Evolutionary conservation across 1,140 invertebrate genomes (phyloP).

Genomic region (Nautilus pompilius): DNA sequence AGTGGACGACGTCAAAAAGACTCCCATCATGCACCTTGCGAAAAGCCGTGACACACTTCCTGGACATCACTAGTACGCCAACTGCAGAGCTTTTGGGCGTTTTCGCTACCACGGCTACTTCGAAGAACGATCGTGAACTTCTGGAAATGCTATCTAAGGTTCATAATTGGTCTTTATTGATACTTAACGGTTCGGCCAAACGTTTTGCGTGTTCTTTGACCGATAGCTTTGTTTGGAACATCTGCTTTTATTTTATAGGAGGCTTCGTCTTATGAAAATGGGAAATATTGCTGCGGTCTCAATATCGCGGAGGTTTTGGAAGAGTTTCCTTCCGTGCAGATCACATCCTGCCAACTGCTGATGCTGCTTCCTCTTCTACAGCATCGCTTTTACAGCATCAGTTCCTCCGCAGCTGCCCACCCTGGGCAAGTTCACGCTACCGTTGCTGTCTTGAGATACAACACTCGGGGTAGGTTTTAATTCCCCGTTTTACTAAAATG

Average conservation of each 20-base stretch:
- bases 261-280: slow-evolving; percentile 75
- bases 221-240: too few species aligned
- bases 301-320: slow-evolving; percentile 80
- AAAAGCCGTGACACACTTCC: slow-evolving; percentile 73
- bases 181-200: too few species aligned
- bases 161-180: too few species aligned
- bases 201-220: too few species aligned
- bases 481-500: too few species aligned
- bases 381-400: slow-evolving; percentile 89
- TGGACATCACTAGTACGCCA: slow-evolving; percentile 87
- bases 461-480: slow-evolving; percentile 67
- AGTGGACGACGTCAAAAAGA: slow-evolving; percentile 31
- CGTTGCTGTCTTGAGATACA: slow-evolving; percentile 83
- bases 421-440: slow-evolving; percentile 77
- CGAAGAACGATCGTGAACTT: neutral
- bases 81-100: slow-evolving; percentile 78
- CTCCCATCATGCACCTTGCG: slow-evolving; percentile 72
- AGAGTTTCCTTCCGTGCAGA: slow-evolving; percentile 78
- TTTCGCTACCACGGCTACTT: slow-evolving; percentile 62
- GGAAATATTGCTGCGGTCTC: slow-evolving; percentile 80
- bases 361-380: slow-evolving; percentile 81
- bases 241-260: neutral
- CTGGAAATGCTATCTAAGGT: neutral
- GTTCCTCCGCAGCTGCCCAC: slow-evolving; percentile 74
- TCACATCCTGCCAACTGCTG: slow-evolving; percentile 74